Base-by-base conservation (phyloP, 2,888 invertebrate species). In the Panzeria rudis region DNA sequence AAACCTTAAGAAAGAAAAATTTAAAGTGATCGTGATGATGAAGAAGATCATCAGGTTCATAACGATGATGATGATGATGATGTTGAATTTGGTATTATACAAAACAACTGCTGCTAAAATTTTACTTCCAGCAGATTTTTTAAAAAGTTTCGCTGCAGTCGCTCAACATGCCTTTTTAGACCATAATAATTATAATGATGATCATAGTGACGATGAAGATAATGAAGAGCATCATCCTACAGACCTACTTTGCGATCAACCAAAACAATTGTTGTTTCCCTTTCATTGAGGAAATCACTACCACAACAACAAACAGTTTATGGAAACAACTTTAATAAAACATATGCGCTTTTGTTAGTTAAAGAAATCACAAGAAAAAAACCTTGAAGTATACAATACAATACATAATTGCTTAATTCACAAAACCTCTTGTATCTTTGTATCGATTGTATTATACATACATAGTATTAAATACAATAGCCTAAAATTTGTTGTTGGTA, bases 261-360 rank as follows among this genome's bases (percentile, higher is more conserved):
- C 56, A 52, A 54, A 79, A 77, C 52, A 77, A 76, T 75, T 77
- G 64, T 56, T 80, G 71, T 91, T 29, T 91, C 89, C 89, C 89
- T 90, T 90, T 91, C 89, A 88, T 89, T 89, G 86, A 88, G 88
- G 86, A 87, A 87, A 81, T 86, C 81, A 68, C 77, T 56, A 73
- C 68, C 44, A 75, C 72, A 61, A 72, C 50, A 11, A 13, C 52
- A 72, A 44, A 44, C 29, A 72, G 25, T 23, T 35, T 8, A 20
- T 54, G 11, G 50, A 71, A 66, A 68, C 50, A 82, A 23, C 41
- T 61, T 68, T 62, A 54, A 52, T 52, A 72, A 76, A 73, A 69
- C 85, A 85, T 85, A 82, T 85, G 84, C 59, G 50, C 68, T 54
- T 71, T 64, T 75, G 61, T 71, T 73, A 25, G 47, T 47, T 62